Conservation (phyloP, 1,140 invertebrate genomes). For the Drosophila grimshawi region DNA sequence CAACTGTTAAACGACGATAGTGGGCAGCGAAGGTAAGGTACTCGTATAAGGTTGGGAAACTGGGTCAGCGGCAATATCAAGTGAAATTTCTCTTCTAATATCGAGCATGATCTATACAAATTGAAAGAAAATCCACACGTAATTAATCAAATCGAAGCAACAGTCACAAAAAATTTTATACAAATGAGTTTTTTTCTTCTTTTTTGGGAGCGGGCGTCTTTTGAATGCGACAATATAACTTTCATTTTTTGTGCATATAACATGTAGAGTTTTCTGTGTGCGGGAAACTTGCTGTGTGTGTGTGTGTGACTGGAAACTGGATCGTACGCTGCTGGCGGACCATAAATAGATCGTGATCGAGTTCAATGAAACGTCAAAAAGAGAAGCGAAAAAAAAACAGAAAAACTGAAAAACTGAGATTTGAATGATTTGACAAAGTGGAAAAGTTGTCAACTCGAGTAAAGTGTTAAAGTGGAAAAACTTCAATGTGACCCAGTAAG, state of each 20-base stretch:
- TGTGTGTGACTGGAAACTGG: constrained; percentile 43
- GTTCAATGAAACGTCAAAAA: constrained; percentile 54
- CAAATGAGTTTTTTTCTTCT: constrained; percentile 11
- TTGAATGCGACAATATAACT: constrained; percentile 18
- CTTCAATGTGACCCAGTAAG: neutral
- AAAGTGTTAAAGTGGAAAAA: neutral
- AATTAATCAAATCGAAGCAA: constrained; percentile 19
- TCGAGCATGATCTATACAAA: neutral
- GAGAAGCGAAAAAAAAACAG: constrained; percentile 5
- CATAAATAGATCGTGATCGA: constrained; percentile 48
- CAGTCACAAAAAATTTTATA: constrained; percentile 21
- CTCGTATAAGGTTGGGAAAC: constrained; percentile 28
- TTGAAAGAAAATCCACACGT: neutral
- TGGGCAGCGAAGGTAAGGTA: neutral
- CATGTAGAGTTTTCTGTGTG: constrained; percentile 35
- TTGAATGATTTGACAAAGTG: neutral
- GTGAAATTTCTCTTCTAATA: neutral
- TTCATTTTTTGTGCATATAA: constrained; percentile 36
- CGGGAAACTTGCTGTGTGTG: constrained; percentile 12
- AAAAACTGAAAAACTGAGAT: constrained; percentile 5
- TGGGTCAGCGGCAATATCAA: constrained; percentile 21
- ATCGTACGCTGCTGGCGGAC: constrained; percentile 40
- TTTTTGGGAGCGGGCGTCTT: constrained; percentile 1
- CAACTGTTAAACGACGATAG: neutral
- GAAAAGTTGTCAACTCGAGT: constrained; percentile 21